Base-by-base conservation (phyloP, 1,140 invertebrate genomes). In the Euura lappo region DNA sequence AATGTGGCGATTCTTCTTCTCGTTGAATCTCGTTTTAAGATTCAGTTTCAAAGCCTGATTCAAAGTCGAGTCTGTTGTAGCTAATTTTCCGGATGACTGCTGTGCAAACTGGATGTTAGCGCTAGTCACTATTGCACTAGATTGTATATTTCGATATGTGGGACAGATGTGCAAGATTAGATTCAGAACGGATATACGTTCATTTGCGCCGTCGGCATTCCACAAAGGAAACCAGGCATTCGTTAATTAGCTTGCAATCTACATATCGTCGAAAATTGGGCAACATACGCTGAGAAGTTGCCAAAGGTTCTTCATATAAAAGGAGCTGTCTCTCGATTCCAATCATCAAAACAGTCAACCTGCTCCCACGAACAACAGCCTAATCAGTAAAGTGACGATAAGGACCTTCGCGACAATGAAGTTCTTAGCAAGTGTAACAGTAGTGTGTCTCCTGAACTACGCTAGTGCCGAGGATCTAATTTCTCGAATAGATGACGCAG, bases 231-330 rank as follows among this genome's bases (percentile, higher is more conserved):
- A 10, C 28, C 44, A 68, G 66, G 28, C 11, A 11, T 68, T 28
- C 28, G 4, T 42, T 68, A 44, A 68, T 68, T 68, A 68, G 66
- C 66, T 44, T 42, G 28, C 28, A 44, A 68, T 68, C 66, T 42
- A 68, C 44, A 68, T 68, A 42, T 60, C 51, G 51, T 60, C 8
- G 13, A 68, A 28, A 7, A 44, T 68, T 11, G 3, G 66, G 66
- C 66, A 68, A 68, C 44, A 28, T 3, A 13, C 8, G 28, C 2
- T 42, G 8, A 42, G 13, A 8, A 42, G 6, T 68, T 68, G 66
- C 66, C 66, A 68, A 68, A 68, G 66, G 42, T 42, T 68, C 8
- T 68, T 68, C 66, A 44, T 68, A 68, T 68, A 68, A 42, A 60
- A 60, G 51, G 51, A 60, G 51, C 51, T 60, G 51, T n/a, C 8